A percentile compares a stretch with the other conserved stretches of the same genome.
phyloP scores from a whole-genome alignment of 2,113 vertebrate species.

The Ibidorhyncha struthersii region DNA sequence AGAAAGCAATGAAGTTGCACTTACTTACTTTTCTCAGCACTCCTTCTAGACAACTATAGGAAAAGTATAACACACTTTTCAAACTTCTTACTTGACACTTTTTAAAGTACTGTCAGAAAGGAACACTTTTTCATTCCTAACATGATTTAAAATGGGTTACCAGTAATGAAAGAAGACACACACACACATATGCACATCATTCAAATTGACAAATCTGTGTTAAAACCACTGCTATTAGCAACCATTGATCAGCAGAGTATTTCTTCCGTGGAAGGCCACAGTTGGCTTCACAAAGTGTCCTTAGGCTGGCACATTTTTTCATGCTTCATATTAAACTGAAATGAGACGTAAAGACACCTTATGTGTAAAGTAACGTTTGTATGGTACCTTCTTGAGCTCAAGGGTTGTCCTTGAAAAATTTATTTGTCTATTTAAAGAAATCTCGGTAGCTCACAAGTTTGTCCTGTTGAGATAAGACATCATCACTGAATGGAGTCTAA shows the following conservation, averaged over 20 bases:
- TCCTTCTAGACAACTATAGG: neutral
- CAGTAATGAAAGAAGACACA: neutral
- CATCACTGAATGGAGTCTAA: neutral
- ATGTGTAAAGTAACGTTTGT: neutral
- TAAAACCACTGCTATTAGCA: neutral
- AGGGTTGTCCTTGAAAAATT: constrained; percentile 31
- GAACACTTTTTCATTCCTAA: neutral
- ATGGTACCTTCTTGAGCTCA: neutral
- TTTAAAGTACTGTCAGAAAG: neutral
- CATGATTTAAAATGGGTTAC: constrained; percentile 4
- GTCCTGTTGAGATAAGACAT: constrained; percentile 11
- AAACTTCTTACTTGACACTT: neutral
- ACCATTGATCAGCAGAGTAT: neutral
- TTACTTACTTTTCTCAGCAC: neutral
- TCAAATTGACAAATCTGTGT: constrained; percentile 33
- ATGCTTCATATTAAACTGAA: neutral
- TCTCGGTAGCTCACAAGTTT: neutral
- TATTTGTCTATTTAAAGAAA: constrained; percentile 20
- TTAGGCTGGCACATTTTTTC: constrained; percentile 33
- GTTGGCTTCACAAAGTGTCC: constrained; percentile 39
- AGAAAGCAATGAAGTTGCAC: neutral
- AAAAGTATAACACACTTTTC: neutral
- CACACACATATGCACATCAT: neutral
- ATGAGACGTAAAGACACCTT: neutral
- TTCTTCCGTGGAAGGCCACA: neutral